Base-by-base conservation (phyloP, 2,113 vertebrate genomes). In the Indicator indicator region DNA sequence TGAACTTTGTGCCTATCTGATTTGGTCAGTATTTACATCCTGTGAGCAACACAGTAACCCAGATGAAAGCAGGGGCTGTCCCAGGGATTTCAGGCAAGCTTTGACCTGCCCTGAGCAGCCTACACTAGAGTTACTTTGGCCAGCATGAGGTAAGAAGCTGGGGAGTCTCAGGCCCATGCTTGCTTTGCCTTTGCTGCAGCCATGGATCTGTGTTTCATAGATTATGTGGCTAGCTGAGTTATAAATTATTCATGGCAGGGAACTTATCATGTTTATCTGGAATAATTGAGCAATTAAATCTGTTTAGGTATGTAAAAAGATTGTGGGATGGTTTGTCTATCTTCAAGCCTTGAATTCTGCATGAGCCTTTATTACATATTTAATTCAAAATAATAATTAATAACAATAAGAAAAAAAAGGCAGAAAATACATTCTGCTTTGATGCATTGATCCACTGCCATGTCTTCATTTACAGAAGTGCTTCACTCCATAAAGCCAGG, bases 251-350 rank as follows among this genome's bases (percentile, higher is more conserved):
- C 88, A 96, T 93, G 65, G 48, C 73, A 58, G 69, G 88, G 80
- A 86, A 78, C 1, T 96, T 96, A 96, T 88, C 92, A 0, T 96
- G 92, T 95, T 94, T 95, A 96, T 96, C 95, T 93, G 86, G 76
- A 96, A 92, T 96, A 96, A 96, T 81, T 90, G 90, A 83, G 94
- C 94, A 92, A 96, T 96, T 96, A 96, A 95, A 71, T 92, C 92
- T 90, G 76, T 90, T 94, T 96, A 96, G 94, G 86, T 95, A 93
- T 83, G 94, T 91, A 90, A 96, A 95, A 95, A 90, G 85, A 91
- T 89, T 72, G 68, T 81, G 76, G 88, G 88, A 27, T 74, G 79
- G 44, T 86, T 95, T 92, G 92, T 94, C 94, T 96, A 4, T 89
- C 92, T 96, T 88, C 76, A 52, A 83, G 94, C 92, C 83, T 79